These are phyloP conservation scores for Anadara kagoshimensis DNA, from an alignment of 1,140 invertebrate genomes.

Conservation along the genomic window DNA sequence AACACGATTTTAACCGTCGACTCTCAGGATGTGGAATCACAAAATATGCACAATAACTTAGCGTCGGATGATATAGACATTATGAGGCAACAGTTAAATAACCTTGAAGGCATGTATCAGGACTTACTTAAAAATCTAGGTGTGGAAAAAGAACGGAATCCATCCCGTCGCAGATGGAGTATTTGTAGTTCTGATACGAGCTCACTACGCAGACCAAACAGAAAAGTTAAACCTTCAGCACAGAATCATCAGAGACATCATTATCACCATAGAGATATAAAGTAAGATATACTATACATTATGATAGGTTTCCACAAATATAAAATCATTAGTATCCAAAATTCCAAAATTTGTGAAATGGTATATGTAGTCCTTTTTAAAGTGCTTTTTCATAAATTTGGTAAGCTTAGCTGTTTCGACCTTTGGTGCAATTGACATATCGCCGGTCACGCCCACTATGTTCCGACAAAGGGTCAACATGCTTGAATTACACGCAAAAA, in stretches of 20 bases:
- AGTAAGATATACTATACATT: slow-evolving; percentile 39
- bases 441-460: too few relatives aligned
- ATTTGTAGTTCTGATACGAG: slow-evolving; percentile 66
- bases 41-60: slow-evolving; percentile 36
- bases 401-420: too few relatives aligned
- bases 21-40: slow-evolving; percentile 45
- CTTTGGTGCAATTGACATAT: too few relatives aligned
- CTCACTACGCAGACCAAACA: slow-evolving; percentile 45
- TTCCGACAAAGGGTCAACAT: too few relatives aligned
- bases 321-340: too few relatives aligned
- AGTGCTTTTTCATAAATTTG: too few relatives aligned
- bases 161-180: slow-evolving; percentile 54
- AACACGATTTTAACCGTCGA: slow-evolving; percentile 65
- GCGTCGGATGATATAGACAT: slow-evolving; percentile 17
- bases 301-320: too few relatives aligned
- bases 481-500: too few relatives aligned
- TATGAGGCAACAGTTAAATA: slow-evolving; percentile 82
- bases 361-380: too few relatives aligned
- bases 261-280: slow-evolving; percentile 46
- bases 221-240: slow-evolving; percentile 25
- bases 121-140: slow-evolving; percentile 88
- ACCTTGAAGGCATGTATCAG: slow-evolving; percentile 91
- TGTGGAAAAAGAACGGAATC: slow-evolving; percentile 66
- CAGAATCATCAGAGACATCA: slow-evolving; percentile 33
- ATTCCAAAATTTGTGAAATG: too few relatives aligned